Evolutionary conservation across 2,113 vertebrate species (phyloP).

Genomic region (Callocephalon fimbriatum): DNA sequence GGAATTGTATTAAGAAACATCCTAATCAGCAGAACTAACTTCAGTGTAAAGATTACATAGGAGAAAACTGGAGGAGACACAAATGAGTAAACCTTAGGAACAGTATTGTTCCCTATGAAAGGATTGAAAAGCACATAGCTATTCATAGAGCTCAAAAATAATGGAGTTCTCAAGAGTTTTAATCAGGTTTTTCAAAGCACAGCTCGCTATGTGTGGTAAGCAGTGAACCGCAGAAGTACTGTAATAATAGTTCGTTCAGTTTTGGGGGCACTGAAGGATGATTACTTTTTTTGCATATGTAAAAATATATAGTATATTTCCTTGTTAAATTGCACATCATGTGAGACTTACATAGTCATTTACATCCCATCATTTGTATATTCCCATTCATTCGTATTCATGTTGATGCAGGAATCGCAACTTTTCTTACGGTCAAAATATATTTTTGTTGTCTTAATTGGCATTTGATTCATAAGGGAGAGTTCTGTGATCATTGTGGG

Average conservation of each 20-base stretch:
- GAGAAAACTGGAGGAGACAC: background rate
- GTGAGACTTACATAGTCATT: background rate
- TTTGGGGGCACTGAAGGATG: background rate
- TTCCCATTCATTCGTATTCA: background rate
- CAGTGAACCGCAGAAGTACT: background rate
- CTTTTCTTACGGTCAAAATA: background rate
- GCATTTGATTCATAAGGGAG: background rate
- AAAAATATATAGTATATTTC: background rate
- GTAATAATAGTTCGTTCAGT: constrained; percentile 1
- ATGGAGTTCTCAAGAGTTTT: background rate
- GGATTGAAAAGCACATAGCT: background rate
- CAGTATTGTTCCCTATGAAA: background rate
- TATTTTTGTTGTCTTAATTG: background rate
- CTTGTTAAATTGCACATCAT: constrained; percentile 63
- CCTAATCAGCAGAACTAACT: background rate
- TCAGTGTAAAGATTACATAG: background rate
- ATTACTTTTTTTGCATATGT: background rate
- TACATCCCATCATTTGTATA: background rate
- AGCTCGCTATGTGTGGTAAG: background rate
- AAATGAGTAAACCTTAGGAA: background rate
- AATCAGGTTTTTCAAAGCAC: background rate
- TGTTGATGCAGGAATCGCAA: background rate
- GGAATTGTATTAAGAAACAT: background rate
- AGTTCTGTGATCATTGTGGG: background rate
- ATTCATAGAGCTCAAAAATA: background rate